phyloP scores from a whole-genome alignment of 2,113 vertebrate species.

The Bagarius yarrelli region DNA sequence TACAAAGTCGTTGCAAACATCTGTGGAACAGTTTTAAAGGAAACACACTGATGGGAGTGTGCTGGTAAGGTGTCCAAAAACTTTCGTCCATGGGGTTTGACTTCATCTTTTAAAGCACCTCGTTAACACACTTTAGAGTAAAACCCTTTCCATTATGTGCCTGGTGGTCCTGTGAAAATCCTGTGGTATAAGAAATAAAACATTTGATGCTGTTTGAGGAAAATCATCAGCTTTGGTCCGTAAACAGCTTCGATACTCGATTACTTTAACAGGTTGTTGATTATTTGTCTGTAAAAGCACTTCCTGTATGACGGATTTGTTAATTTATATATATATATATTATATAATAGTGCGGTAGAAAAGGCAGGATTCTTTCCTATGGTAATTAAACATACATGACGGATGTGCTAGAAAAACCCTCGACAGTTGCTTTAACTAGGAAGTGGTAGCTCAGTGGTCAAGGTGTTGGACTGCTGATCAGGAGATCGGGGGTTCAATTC shows the following conservation, averaged over 20 bases:
- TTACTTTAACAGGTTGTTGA: neutral
- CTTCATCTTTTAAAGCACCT: neutral
- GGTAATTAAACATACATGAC: neutral
- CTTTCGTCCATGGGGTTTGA: neutral
- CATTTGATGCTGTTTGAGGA: neutral
- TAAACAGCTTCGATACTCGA: too few relatives aligned
- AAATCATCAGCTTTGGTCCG: neutral
- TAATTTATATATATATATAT: neutral
- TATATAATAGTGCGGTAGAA: too few relatives aligned
- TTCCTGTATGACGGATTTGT: neutral
- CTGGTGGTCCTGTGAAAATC: neutral
- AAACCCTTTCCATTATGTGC: neutral
- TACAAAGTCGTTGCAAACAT: too few relatives aligned
- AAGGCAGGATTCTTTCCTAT: neutral
- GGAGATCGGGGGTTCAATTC: too few relatives aligned
- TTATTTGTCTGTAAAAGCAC: neutral
- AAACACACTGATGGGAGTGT: too few relatives aligned
- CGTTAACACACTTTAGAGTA: too few relatives aligned
- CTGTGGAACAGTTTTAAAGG: too few relatives aligned
- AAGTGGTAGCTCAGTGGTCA: too few relatives aligned
- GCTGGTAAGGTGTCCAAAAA: neutral
- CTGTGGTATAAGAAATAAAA: neutral
- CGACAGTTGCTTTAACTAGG: neutral
- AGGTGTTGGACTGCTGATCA: too few relatives aligned
- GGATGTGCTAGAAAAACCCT: neutral